phyloP scores from a whole-genome alignment of 1,140 invertebrate genomes.

The Ganaspis sp. region DNA sequence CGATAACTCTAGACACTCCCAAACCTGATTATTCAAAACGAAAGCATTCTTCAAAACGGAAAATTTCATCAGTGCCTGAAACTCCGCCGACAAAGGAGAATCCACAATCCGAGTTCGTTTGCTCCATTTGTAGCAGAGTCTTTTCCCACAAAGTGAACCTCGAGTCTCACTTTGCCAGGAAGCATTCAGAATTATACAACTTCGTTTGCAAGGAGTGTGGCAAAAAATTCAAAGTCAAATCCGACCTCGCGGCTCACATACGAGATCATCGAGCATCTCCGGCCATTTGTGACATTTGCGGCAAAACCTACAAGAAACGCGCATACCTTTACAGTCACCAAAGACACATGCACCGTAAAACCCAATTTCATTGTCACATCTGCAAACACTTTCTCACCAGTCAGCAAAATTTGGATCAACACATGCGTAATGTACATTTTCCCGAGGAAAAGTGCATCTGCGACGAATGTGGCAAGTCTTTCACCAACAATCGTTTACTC shows the following conservation, averaged over 20 bases:
- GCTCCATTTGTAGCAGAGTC: too few relatives aligned
- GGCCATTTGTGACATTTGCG: constrained; percentile 70
- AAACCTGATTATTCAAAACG: too few relatives aligned
- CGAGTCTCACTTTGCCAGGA: constrained; percentile 25
- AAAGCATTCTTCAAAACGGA: too few relatives aligned
- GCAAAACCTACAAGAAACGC: constrained; percentile 50
- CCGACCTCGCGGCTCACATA: constrained; percentile 56
- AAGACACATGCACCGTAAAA: constrained; percentile 33
- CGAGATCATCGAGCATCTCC: constrained; percentile 36
- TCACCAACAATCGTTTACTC: constrained; percentile 45
- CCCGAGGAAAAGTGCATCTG: constrained; percentile 77
- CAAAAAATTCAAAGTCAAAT: constrained; percentile 69
- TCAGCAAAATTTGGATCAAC: constrained; percentile 77
- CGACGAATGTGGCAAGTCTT: constrained; percentile 60
- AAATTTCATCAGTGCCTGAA: too few relatives aligned
- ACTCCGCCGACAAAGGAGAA: too few relatives aligned
- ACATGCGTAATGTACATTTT: constrained; percentile 43
- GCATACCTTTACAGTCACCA: constrained; percentile 47
- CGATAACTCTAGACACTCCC: too few relatives aligned
- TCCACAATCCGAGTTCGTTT: too few relatives aligned
- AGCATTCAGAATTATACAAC: constrained; percentile 57
- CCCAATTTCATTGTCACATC: constrained; percentile 78
- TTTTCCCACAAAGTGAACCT: too few relatives aligned
- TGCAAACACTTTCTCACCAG: constrained; percentile 81
- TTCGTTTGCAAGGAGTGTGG: constrained; percentile 67